phyloP scores from a whole-genome alignment of 1,140 invertebrate genomes.

The Trichogramma pretiosum region DNA sequence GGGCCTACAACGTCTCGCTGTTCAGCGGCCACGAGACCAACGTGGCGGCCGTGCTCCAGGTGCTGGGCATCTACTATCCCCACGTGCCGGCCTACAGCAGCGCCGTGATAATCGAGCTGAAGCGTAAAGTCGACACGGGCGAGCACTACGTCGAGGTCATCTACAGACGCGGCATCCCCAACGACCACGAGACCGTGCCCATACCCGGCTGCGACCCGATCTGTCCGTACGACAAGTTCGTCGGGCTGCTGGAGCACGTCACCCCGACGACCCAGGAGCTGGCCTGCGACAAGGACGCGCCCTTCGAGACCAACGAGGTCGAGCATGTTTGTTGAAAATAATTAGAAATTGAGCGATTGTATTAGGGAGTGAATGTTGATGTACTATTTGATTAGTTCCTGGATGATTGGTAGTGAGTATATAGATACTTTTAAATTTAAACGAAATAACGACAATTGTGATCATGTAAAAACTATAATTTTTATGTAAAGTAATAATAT shows the following conservation, averaged over 20 bases:
- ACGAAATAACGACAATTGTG: too few relatives aligned
- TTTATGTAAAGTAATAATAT: too few relatives aligned
- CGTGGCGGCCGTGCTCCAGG: constrained; percentile 54
- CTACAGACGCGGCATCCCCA: constrained; percentile 18
- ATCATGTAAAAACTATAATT: too few relatives aligned
- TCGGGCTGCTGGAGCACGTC: constrained; percentile 12
- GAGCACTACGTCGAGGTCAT: constrained; percentile 25
- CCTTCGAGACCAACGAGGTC: background rate
- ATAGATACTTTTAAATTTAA: background rate
- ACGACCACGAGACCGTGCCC: background rate
- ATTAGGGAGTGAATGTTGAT: background rate
- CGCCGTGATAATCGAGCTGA: constrained; percentile 40
- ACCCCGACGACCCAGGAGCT: constrained; percentile 19
- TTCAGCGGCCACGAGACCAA: constrained; percentile 65
- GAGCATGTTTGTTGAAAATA: background rate
- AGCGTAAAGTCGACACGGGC: constrained; percentile 9
- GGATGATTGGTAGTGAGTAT: background rate
- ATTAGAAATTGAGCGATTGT: background rate
- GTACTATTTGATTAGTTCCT: too few relatives aligned
- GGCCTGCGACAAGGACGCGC: constrained; percentile 17
- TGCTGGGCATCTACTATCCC: constrained; percentile 53
- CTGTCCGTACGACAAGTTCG: constrained; percentile 18
- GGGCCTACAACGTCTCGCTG: constrained; percentile 44
- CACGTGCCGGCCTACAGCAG: constrained; percentile 50
- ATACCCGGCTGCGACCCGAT: constrained; percentile 18